phyloP scores from a whole-genome alignment of 2,888 invertebrate genomes.

The Sinohyriopsis cumingii region DNA sequence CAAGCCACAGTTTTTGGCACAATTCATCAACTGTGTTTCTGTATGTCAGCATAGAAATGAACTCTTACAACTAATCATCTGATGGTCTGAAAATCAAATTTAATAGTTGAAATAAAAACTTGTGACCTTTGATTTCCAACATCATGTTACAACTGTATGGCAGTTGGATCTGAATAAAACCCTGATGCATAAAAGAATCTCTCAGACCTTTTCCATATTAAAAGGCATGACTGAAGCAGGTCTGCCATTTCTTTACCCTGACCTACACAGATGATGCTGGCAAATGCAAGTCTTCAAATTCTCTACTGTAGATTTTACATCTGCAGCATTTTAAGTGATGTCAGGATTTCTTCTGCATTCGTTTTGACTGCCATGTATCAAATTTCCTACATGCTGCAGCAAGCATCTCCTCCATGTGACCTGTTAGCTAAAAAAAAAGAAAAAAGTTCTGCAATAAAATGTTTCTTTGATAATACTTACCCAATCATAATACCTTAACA shows the following conservation, averaged over 20 bases:
- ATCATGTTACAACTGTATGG: background rate
- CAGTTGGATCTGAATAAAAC: background rate
- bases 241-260: background rate
- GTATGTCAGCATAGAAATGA: background rate
- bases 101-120: background rate
- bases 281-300: background rate
- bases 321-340: background rate
- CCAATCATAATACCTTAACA: too few species aligned
- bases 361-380: constrained; percentile 82
- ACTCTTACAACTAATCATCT: background rate
- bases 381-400: constrained; percentile 90
- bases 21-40: too few species aligned
- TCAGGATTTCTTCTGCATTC: constrained; percentile 47
- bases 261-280: background rate
- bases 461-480: too few species aligned
- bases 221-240: background rate
- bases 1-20: too few species aligned
- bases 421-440: constrained; percentile 65
- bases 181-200: background rate
- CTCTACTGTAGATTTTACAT: too few species aligned
- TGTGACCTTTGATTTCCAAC: background rate
- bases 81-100: constrained; percentile 4
- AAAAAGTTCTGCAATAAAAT: background rate
- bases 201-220: background rate
- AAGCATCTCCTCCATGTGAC: constrained; percentile 89